phyloP scores from a whole-genome alignment of 1,140 invertebrate species.

The Bombus confusus region DNA sequence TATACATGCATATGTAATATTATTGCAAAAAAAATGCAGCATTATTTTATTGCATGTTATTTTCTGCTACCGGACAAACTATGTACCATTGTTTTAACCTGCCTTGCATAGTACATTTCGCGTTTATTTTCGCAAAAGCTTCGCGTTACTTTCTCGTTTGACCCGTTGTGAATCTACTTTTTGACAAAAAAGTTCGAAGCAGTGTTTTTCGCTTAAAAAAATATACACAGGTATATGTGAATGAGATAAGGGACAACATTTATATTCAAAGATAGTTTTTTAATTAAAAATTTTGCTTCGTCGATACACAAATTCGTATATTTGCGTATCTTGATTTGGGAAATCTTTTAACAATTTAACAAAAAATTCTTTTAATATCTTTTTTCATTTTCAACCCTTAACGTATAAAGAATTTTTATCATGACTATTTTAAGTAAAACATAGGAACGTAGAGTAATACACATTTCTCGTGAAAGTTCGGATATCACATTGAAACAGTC shows the following conservation, averaged over 20 bases:
- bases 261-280: neutral
- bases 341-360: neutral
- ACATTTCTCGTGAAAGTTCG: neutral
- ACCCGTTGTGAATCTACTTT: neutral
- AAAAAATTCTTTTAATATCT: neutral
- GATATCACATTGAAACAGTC: neutral
- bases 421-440: neutral
- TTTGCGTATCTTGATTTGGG: neutral
- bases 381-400: neutral
- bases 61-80: neutral
- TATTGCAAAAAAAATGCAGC: neutral
- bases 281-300: constrained; percentile 17
- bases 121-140: neutral
- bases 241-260: neutral
- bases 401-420: neutral
- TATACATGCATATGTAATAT: neutral
- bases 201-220: neutral
- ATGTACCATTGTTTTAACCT: neutral
- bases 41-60: neutral
- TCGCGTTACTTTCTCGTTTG: neutral
- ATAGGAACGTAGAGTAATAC: neutral
- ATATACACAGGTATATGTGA: neutral
- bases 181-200: neutral
- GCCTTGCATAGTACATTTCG: neutral
- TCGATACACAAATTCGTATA: neutral